Percentiles rank a stretch among this genome's conserved stretches.
Evolutionary conservation across 2,888 invertebrate species (phyloP).

Genomic region (Cryptus viduatorius): DNA sequence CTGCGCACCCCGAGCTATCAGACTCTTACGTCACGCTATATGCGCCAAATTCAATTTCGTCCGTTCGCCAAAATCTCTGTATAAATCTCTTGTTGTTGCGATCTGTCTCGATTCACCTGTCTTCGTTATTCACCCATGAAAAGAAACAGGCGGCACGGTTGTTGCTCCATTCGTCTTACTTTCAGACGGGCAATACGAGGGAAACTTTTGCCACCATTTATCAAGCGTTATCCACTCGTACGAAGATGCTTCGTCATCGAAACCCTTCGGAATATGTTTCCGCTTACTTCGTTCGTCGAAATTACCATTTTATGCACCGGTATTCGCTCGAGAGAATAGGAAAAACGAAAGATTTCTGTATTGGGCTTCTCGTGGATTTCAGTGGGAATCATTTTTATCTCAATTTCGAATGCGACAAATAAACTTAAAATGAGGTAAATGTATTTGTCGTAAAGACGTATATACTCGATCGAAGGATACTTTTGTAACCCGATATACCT

Average conservation of each 20-base stretch:
- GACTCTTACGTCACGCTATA: background rate
- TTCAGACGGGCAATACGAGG: constrained; percentile 18
- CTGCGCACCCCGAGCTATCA: background rate
- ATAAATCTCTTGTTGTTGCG: background rate
- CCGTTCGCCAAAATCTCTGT: background rate
- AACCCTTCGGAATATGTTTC: constrained; percentile 41
- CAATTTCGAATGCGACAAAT: too few species aligned
- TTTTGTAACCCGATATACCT: too few species aligned
- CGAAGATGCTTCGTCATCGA: background rate
- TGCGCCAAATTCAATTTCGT: constrained; percentile 25
- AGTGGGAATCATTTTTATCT: too few species aligned
- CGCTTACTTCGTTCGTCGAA: background rate
- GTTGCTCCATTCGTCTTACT: constrained; percentile 65
- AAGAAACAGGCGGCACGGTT: background rate
- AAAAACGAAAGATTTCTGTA: background rate
- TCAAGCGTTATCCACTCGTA: constrained; percentile 64
- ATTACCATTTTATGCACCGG: constrained; percentile 67
- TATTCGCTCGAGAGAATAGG: constrained; percentile 28
- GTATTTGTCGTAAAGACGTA: too few species aligned
- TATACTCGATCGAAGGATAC: too few species aligned
- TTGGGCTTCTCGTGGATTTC: too few species aligned
- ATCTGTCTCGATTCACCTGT: constrained; percentile 9
- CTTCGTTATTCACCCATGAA: background rate
- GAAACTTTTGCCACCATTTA: constrained; percentile 58
- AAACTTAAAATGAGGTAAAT: too few species aligned